These are phyloP conservation scores for Enteromius argenteus DNA, from an alignment of 2,797 vertebrate species.

Conservation along the genomic window DNA sequence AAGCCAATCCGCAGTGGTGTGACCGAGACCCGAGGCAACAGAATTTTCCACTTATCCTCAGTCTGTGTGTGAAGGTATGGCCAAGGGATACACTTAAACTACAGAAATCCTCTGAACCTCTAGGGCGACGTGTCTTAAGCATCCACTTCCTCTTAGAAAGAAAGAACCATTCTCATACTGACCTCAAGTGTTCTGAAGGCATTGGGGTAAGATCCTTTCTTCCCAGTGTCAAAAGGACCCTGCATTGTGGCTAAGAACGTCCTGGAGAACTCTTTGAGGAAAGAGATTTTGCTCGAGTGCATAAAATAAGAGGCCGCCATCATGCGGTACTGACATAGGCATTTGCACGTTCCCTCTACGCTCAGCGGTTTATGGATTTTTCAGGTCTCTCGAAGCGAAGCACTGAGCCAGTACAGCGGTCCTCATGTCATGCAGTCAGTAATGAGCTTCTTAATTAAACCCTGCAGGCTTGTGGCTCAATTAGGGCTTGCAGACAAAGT, in stretches of 20 bases:
- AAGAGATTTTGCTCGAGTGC: conserved; percentile 11
- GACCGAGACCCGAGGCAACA: conserved; percentile 47
- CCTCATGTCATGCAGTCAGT: conserved; percentile 52
- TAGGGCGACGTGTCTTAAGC: conserved; percentile 21
- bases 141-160: conserved; percentile 25
- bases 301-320: conserved; percentile 7
- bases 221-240: background rate
- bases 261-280: conserved; percentile 23
- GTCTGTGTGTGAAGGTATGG: conserved; percentile 31
- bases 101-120: conserved; percentile 36
- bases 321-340: background rate
- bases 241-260: conserved; percentile 7
- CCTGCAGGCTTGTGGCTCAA: conserved; percentile 70
- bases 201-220: background rate
- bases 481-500: conserved; percentile 67
- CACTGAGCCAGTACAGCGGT: conserved; percentile 34
- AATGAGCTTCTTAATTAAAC: conserved; percentile 64
- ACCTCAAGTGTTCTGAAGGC: conserved; percentile 14
- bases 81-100: conserved; percentile 47
- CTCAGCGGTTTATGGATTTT: conserved; percentile 57
- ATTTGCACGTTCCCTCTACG: conserved; percentile 40
- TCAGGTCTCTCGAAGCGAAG: conserved; percentile 38
- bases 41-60: conserved; percentile 44
- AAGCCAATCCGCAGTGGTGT: conserved; percentile 64
- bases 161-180: conserved; percentile 28